Percentiles rank a stretch among this genome's conserved stretches.
Evolutionary conservation across 2,888 invertebrate species (phyloP).

Genomic region (Tipula confusa): DNA sequence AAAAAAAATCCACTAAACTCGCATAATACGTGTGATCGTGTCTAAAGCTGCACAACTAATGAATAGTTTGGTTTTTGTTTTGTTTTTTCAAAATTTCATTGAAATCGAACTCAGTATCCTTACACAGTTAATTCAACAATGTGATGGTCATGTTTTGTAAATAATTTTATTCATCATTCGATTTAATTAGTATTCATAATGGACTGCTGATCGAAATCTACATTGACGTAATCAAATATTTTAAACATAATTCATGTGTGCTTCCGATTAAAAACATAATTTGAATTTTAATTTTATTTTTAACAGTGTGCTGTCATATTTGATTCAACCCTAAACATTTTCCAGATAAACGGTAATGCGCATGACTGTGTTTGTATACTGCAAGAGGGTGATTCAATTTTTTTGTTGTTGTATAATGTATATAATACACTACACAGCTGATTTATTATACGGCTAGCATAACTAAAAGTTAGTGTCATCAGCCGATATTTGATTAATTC

Average conservation of each 20-base stretch:
- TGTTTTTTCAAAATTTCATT: background rate
- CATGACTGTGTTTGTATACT: background rate
- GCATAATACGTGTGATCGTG: background rate
- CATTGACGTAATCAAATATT: background rate
- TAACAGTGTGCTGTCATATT: background rate
- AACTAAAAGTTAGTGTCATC: too few species aligned
- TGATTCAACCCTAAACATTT: background rate
- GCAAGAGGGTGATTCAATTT: too few species aligned
- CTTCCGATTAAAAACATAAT: background rate
- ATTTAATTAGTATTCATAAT: background rate
- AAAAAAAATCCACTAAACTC: background rate
- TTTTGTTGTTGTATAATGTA: too few species aligned
- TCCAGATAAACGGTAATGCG: background rate
- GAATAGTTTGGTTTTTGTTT: background rate
- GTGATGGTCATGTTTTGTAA: background rate
- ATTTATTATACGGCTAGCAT: too few species aligned
- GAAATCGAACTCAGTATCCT: background rate
- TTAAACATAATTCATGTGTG: background rate
- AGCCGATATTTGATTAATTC: too few species aligned
- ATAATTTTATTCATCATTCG: background rate
- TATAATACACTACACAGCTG: too few species aligned
- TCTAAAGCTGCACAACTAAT: background rate
- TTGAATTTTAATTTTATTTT: background rate
- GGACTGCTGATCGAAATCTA: background rate
- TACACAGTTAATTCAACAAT: background rate